Percentiles rank a stretch among this genome's conserved stretches.
These are phyloP conservation scores for Phragmatobia fuliginosa DNA, from an alignment of 2,888 invertebrate species.

Conservation along the genomic window DNA sequence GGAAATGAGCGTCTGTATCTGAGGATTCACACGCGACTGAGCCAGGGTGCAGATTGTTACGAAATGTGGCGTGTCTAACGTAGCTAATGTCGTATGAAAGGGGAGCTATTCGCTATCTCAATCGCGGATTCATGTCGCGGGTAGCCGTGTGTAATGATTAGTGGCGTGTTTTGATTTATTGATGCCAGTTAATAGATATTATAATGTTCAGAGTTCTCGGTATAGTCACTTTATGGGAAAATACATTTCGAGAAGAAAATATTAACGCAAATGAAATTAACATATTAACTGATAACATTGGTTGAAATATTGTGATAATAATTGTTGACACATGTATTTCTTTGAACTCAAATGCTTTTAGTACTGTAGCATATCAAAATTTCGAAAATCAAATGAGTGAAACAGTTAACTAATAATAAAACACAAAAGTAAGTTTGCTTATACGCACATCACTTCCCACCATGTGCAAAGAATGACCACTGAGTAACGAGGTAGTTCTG, in stretches of 20 bases:
- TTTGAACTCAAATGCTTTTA: no score
- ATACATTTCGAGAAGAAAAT: neutral
- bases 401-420: no score
- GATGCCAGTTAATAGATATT: conserved; percentile 20
- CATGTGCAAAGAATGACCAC: no score
- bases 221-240: neutral
- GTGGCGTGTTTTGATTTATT: conserved; percentile 54
- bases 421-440: no score
- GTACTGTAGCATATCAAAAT: no score
- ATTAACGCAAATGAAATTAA: neutral
- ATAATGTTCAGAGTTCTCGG: neutral
- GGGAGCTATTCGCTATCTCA: conserved; percentile 81
- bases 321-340: no score
- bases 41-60: conserved; percentile 81
- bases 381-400: no score
- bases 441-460: no score
- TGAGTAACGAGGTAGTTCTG: no score
- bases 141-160: conserved; percentile 62
- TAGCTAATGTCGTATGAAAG: conserved; percentile 86
- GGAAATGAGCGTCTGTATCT: conserved; percentile 86
- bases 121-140: conserved; percentile 70
- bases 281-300: no score
- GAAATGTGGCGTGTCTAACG: conserved; percentile 86
- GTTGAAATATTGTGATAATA: no score
- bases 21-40: conserved; percentile 85